Evolutionary conservation across 2,113 vertebrate genomes (phyloP).

Genomic region (Pollimyrus isidori): DNA sequence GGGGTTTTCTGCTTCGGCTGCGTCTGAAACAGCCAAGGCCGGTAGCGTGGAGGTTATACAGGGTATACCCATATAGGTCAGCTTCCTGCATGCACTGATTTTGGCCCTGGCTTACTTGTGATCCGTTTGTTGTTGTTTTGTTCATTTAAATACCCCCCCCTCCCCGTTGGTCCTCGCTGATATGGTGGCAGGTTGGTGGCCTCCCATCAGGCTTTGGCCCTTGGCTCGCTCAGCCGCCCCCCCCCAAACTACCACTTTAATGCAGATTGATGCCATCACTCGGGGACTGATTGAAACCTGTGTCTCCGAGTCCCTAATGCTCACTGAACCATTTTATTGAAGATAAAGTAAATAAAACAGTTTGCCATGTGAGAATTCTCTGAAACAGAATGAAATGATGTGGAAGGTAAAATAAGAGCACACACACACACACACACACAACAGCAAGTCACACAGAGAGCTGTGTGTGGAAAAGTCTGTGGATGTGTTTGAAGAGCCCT

Average conservation of each 20-base stretch:
- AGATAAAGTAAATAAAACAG: conserved; percentile 97
- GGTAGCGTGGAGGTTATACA: conserved; percentile 15
- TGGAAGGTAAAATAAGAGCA: conserved; percentile 52
- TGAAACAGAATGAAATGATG: conserved; percentile 81
- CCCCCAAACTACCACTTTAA: conserved; percentile 51
- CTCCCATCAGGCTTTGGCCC: conserved; percentile 38
- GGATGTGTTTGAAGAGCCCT: neutral
- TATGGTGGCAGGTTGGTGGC: conserved; percentile 51
- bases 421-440: conserved; percentile 30
- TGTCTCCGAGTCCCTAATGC: conserved; percentile 82
- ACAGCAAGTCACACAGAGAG: conserved; percentile 42
- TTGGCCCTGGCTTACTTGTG: neutral
- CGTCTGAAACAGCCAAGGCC: neutral
- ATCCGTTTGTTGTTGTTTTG: neutral
- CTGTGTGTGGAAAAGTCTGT: neutral
- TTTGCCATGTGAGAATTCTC: conserved; percentile 76
- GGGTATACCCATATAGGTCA: conserved; percentile 10
- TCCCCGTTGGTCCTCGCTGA: neutral
- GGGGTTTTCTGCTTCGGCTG: neutral
- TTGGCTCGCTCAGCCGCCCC: conserved; percentile 35
- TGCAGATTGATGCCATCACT: conserved; percentile 69
- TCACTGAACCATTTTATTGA: conserved; percentile 95
- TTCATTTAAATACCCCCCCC: neutral
- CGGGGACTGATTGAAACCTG: conserved; percentile 79
- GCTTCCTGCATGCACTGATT: neutral